Conservation (phyloP, 1,140 invertebrate genomes). For the Goniozus legneri region DNA sequence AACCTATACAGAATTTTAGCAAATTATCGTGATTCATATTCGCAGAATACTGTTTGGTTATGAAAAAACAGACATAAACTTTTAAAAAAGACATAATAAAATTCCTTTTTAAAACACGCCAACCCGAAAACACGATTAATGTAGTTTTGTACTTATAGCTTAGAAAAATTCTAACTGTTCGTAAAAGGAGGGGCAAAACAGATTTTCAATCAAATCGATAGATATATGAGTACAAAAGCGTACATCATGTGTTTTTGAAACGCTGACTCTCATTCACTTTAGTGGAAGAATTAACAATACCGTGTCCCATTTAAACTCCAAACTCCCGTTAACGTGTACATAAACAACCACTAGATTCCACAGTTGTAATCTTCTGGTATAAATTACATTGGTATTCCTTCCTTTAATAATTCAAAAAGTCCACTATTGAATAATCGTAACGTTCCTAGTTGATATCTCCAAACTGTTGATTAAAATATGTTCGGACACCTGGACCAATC, state of each 20-base stretch:
- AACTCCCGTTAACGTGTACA: conserved; percentile 17
- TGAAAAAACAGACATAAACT: neutral
- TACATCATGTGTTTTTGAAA: neutral
- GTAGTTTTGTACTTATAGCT: neutral
- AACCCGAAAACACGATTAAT: neutral
- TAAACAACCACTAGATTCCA: conserved; percentile 18
- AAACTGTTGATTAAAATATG: conserved; percentile 71
- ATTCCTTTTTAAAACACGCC: neutral
- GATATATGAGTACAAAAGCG: neutral
- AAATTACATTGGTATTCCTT: conserved; percentile 4
- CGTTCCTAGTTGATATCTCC: conserved; percentile 22
- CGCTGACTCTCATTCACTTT: neutral
- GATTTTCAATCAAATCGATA: too few species aligned
- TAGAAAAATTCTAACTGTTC: too few species aligned
- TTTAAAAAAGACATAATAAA: neutral
- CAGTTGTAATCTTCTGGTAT: conserved; percentile 16
- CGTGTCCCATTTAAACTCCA: conserved; percentile 18
- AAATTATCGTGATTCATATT: conserved; percentile 17
- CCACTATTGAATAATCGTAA: conserved; percentile 24
- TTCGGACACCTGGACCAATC: conserved; percentile 92
- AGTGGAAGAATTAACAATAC: neutral
- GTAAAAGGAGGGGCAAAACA: too few species aligned
- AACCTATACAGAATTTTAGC: conserved; percentile 10
- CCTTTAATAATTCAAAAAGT: conserved; percentile 11
- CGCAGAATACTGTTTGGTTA: neutral